Base-by-base conservation (phyloP, 30 jellyfish, hydroid and myxozoan species). In the Cassiopea xamachana region DNA sequence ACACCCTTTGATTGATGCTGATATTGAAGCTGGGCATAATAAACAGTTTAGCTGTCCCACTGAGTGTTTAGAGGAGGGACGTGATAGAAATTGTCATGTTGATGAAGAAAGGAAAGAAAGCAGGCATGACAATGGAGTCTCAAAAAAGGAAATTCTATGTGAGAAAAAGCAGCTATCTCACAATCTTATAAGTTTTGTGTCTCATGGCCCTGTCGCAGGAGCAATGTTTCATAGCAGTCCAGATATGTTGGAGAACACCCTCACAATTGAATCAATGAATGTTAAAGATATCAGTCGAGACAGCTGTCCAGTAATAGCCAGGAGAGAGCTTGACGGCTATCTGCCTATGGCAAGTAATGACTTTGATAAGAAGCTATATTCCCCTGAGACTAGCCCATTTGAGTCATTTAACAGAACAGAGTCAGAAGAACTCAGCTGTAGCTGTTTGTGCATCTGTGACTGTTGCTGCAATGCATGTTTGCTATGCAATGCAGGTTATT, bases 391-490 rank as follows among this genome's bases (percentile, higher is more conserved):
- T 55, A 10, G 12, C 64, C 7, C 64, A 55, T 55, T 55, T 3
- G 64, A 10, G 7, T 10, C 64, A 55, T 7, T 14, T 2, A 16
- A 16, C 27, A 27, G 6, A 14, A 2, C 74, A 5, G 15, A 64
- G 6, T 14, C 15, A 13, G 74, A 64, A 2, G 74, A 64, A 16
- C 74, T 14, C 13, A 46, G 84, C 84, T 80, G 89, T 50, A n/a
- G 43, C 50, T 82, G 90, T 48, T 73, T 82, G 5, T 43, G 67
- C 0, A 74, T 14, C 4, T 82, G 90, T 46, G 55, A 13, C 50
- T 82, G 90, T 46, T 43, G 14, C 17, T 82, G 90, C 73, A 2
- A 68, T 19, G 75, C 9, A 7, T 82, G 83, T 55, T 19, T 46
- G 74, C 2, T 64, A 17, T 64, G 27, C 74, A 7, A 64, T 64